phyloP scores from a whole-genome alignment of 2,888 invertebrate genomes.

The Epinotia bilunana region DNA sequence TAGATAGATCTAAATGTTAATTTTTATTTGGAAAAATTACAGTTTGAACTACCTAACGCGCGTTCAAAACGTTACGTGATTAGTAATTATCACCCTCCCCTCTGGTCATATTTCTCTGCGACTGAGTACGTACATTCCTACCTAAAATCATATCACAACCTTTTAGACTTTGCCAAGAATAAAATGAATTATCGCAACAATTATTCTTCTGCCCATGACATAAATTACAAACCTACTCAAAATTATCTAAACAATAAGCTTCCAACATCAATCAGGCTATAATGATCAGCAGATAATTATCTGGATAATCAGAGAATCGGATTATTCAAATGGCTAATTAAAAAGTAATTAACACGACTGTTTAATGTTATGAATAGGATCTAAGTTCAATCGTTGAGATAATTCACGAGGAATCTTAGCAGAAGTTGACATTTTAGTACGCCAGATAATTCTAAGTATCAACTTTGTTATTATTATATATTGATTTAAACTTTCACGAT shows the following conservation, averaged over 20 bases:
- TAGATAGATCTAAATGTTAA: no score
- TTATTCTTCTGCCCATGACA: constrained; percentile 29
- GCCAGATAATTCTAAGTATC: background rate
- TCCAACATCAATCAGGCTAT: constrained; percentile 31
- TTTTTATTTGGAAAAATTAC: no score
- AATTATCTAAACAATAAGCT: constrained; percentile 22
- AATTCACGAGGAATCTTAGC: background rate
- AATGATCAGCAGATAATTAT: constrained; percentile 26
- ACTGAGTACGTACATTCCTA: no score
- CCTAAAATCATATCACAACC: no score
- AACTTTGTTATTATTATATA: background rate
- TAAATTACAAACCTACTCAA: constrained; percentile 23
- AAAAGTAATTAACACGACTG: constrained; percentile 20
- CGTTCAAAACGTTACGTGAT: no score
- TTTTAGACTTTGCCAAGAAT: background rate
- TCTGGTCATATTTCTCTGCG: no score
- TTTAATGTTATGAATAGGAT: constrained; percentile 17
- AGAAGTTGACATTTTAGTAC: background rate
- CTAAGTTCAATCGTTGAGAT: constrained; percentile 2
- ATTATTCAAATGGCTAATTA: constrained; percentile 40
- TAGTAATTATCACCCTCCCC: no score
- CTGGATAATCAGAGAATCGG: constrained; percentile 33
- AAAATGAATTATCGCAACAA: constrained; percentile 8
- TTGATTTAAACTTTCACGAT: no score
- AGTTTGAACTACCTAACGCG: no score